Base-by-base conservation (phyloP, 1,140 invertebrate genomes). In the Plodia interpunctella region DNA sequence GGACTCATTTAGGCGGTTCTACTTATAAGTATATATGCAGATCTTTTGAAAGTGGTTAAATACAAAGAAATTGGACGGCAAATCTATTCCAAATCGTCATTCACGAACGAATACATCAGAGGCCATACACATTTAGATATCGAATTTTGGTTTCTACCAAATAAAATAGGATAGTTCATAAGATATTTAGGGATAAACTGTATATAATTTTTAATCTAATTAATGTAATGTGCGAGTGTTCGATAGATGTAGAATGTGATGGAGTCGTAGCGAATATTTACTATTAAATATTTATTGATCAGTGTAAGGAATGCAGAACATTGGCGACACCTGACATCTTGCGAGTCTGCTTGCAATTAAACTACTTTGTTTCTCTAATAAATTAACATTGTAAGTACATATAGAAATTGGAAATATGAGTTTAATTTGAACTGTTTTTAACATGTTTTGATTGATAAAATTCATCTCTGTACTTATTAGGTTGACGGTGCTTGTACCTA, bases 161-260 rank as follows among this genome's bases (percentile, higher is more conserved):
- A n/a, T 74, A 69, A 68, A 60, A 65, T 86, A 80, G 79, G 66
- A 71, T 69, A 74, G 49, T 80, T 75, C 62, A 74, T 83, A 83
- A 74, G 69, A 65, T 76, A 32, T 73, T 74, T 78, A 78, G 74
- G 66, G 52, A 55, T 87, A 83, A 88, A 70, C 74, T 88, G 86
- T 88, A 88, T 87, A 88, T 88, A 87, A 78, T 83, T 84, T 84
- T 79, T 77, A 80, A 73, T 74, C 66, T 83, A 87, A 83, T 85
- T 79, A 80, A 80, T 82, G 78, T 87, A 83, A 83, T 77, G 86
- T 87, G 84, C 80, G 86, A 82, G 83, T 87, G 84, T 87, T 88
- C 76, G 78, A 88, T 88, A 88, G 84, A 66, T 78, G 84, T 88
- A 87, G 84, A 74, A 76, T 74, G 79, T 85, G 77, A 80, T 81